Evolutionary conservation across 2,888 invertebrate genomes (phyloP), one percentile per base, ranked within the genome.

Genomic region (Andrena hattorfiana): DNA sequence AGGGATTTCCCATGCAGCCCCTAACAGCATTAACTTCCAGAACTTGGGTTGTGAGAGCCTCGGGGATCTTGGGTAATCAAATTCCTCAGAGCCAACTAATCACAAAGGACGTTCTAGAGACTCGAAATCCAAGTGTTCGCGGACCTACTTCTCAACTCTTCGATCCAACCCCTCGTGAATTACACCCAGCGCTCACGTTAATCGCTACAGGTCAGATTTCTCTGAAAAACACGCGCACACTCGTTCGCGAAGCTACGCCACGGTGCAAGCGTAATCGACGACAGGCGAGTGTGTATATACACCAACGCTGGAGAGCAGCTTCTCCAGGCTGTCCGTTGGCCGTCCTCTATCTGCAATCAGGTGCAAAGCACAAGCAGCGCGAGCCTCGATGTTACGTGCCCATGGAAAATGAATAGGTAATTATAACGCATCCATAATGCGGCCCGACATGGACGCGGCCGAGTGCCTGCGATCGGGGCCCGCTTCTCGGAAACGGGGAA

Each of bases 361-460:
- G 90, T 89, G 90, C 88, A 87, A 89, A 87, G 87, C 87, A 85
- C 87, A 90, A 89, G 83, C 84, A 76, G 66, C 83, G 82, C 75
- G 81, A 73, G 74, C 87, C 86, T 81, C 86, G 88, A 89, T 87
- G 92, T 91, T 88, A 90, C 90, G 89, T 90, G 90, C 88, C 87
- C 89, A 84, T 89, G 88, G 90, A 92, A 90, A 92, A 91, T 90
- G 91, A 90, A 92, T 92, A 91, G 90, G 88, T 92, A 92, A 92
- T 92, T 92, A 92, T 90, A 90, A 89, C 81, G 91, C 90, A 90
- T 92, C 88, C 89, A 89, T 91, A 91, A 92, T 92, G 90, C 90
- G 87, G 84, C 56, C 70, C 70, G 85, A 85, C 88, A 88, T 78
- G 88, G 73, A 64, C 79, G 60, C 71, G 77, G 71, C 48, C 23